Base-by-base conservation (phyloP, 2,888 invertebrate species). In the Piscicola geometra region DNA sequence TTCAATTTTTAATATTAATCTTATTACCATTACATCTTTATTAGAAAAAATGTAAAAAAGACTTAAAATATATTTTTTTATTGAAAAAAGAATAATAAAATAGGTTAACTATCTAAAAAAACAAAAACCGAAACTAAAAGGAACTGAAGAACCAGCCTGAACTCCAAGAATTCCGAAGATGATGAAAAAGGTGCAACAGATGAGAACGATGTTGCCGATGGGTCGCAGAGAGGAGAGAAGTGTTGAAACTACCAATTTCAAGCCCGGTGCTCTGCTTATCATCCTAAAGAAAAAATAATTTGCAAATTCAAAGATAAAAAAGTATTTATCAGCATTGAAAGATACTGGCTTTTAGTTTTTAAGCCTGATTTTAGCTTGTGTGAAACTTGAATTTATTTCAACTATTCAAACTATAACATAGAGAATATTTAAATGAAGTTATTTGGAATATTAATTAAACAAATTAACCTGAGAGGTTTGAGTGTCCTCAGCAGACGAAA, bases 181-280 rank as follows among this genome's bases (percentile, higher is more conserved):
- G 80, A 99, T 96, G 88, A 99, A 99, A 88, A 99, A 99, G 77
- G 99, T 99, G 87, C 98, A 99, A 87, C 99, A 99, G 84, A 99
- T 99, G 76, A 99, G 90, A 75, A 99, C 99, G 83, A 99, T 99
- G 86, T 99, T 99, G 83, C 99, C 99, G 85, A 99, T 99, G 80
- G 99, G 99, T 84, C 98, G 89, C 79, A 99, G 88, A 66, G 98
- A 98, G 32, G 97, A 97, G 78, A 99, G 89, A 80, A 99, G 89
- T 35, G 99, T 99, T 89, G 99, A 98, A 77, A 99, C 99, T 50
- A 99, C 99, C 80, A 99, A 88, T 87, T 99, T 99, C 82, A 99
- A 89, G 74, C 99, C 99, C 77, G 99, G 99, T 72, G 99, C 98
- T 85, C 99, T 90, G 88, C 99, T 99, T 83, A 99, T 99, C 66